Conservation (phyloP, 2,888 invertebrate genomes). For the Stenichneumon culpator region DNA sequence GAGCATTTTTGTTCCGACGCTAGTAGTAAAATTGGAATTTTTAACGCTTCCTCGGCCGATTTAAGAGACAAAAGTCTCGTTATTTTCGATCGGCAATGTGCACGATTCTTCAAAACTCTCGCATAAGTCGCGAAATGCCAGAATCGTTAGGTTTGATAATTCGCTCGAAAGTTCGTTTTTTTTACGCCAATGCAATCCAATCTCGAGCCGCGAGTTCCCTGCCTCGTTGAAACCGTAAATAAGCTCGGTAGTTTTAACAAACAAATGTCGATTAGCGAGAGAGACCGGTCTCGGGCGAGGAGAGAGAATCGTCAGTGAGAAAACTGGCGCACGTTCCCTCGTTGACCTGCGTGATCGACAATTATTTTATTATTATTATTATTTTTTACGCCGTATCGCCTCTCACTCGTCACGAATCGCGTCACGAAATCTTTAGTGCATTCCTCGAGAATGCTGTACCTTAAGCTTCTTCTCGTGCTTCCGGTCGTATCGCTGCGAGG, state of each 20-base stretch:
- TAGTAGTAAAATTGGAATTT: too few relatives aligned
- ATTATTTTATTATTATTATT: slow-evolving; percentile 11
- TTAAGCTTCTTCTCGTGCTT: slow-evolving; percentile 44
- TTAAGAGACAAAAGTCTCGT: too few relatives aligned
- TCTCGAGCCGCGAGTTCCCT: slow-evolving; percentile 13
- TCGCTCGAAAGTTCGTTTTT: slow-evolving; percentile 22
- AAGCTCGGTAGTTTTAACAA: slow-evolving; percentile 44
- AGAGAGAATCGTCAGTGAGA: slow-evolving; percentile 52
- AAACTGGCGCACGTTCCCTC: slow-evolving; percentile 32
- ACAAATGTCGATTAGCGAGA: slow-evolving; percentile 53
- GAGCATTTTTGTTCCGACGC: too few relatives aligned
- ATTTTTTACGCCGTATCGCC: slow-evolving; percentile 1
- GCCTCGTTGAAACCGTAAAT: slow-evolving; percentile 57
- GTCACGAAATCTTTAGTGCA: background rate
- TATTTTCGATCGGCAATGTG: too few relatives aligned
- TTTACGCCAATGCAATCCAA: slow-evolving; percentile 44
- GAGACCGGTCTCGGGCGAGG: slow-evolving; percentile 25
- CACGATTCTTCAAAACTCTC: background rate
- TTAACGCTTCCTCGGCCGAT: too few relatives aligned
- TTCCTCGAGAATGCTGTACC: slow-evolving; percentile 40
- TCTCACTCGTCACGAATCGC: background rate
- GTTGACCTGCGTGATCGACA: background rate
- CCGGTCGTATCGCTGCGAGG: slow-evolving; percentile 7
- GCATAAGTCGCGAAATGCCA: background rate
- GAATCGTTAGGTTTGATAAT: background rate